These are phyloP conservation scores for Aphidoletes aphidimyza DNA, from an alignment of 2,888 invertebrate genomes.

Conservation along the genomic window DNA sequence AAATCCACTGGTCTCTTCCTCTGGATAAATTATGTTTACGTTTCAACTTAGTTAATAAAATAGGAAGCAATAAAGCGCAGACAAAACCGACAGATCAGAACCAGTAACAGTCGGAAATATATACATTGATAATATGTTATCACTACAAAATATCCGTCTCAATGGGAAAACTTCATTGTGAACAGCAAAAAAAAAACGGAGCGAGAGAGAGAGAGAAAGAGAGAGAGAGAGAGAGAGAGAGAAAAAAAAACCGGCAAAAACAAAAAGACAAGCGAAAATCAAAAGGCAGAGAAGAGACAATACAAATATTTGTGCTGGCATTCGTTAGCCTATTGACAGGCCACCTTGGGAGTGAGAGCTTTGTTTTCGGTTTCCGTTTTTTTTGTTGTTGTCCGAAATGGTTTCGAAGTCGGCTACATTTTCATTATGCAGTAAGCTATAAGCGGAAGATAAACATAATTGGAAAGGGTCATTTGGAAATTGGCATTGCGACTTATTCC, in stretches of 20 bases:
- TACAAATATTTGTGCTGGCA: not conserved
- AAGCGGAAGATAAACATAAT: conserved; percentile 43
- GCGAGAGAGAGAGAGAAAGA: not conserved
- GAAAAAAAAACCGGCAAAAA: too few species aligned
- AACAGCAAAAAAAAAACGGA: too few species aligned
- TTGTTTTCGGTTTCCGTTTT: not conserved
- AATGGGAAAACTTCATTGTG: not conserved
- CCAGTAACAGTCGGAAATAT: not conserved
- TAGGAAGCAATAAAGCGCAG: conserved; percentile 29
- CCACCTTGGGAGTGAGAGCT: not conserved
- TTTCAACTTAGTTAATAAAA: not conserved
- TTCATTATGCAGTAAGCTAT: conserved; percentile 3
- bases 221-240: not conserved
- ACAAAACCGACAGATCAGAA: not conserved
- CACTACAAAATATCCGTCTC: not conserved
- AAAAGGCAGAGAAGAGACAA: not conserved
- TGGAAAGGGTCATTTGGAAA: conserved; percentile 45
- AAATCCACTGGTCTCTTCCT: not conserved
- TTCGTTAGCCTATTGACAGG: conserved; percentile 1
- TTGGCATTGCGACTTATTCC: conserved; percentile 33
- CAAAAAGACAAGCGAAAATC: not conserved
- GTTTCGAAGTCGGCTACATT: not conserved
- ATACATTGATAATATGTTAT: conserved; percentile 32
- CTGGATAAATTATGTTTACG: not conserved
- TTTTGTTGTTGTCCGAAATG: too few species aligned